Evolutionary conservation across 2,888 invertebrate genomes (phyloP).

Genomic region (Synergus japonicus): DNA sequence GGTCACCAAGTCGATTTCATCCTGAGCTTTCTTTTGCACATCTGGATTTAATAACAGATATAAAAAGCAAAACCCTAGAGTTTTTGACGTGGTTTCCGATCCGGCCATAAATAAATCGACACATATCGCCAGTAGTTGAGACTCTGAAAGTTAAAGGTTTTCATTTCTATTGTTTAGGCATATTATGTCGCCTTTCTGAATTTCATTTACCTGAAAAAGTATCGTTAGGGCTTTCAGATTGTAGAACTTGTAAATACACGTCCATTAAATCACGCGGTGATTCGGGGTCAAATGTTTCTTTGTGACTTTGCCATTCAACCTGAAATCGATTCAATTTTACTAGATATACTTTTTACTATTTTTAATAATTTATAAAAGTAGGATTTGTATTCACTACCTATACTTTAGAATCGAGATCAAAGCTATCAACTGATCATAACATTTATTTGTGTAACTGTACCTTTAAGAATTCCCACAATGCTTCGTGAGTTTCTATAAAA

Average conservation of each 20-base stretch:
- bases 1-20: conserved; percentile 87
- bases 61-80: conserved; percentile 87
- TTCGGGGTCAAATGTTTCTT: conserved; percentile 81
- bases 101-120: conserved; percentile 93
- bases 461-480: conserved; percentile 85
- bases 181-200: not conserved
- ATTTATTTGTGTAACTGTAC: conserved; percentile 60
- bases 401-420: too few relatives aligned
- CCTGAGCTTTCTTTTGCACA: conserved; percentile 86
- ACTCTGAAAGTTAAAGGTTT: conserved; percentile 80
- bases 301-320: conserved; percentile 86
- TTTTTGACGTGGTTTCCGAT: conserved; percentile 90
- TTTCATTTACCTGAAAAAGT: conserved; percentile 75
- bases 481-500: conserved; percentile 85
- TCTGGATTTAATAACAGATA: conserved; percentile 85
- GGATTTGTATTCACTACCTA: too few relatives aligned
- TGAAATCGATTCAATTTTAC: conserved; percentile 54
- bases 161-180: not conserved
- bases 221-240: conserved; percentile 80
- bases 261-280: conserved; percentile 90
- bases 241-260: conserved; percentile 85
- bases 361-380: not conserved
- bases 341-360: not conserved
- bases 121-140: conserved; percentile 88
- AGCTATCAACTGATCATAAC: conserved; percentile 5